phyloP scores from a whole-genome alignment of 2,797 vertebrate genomes.

The Tamandua tetradactyla region DNA sequence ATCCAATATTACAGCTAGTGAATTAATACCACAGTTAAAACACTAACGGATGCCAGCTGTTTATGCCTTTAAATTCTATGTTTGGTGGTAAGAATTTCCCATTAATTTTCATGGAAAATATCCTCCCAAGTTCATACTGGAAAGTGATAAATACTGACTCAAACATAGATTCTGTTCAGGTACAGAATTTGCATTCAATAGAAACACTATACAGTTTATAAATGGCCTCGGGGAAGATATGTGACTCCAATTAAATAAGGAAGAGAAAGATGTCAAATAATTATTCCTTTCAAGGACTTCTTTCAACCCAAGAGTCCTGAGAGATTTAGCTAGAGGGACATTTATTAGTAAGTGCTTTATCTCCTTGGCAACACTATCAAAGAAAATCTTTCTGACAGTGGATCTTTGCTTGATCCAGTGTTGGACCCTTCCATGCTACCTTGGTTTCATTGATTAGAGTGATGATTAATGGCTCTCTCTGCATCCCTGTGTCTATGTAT shows the following conservation, averaged over 20 bases:
- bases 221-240: constrained; percentile 47
- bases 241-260: constrained; percentile 65
- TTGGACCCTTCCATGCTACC: background rate
- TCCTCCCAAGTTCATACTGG: background rate
- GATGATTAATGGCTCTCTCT: background rate
- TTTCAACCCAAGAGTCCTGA: constrained; percentile 14
- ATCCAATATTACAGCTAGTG: background rate
- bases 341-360: constrained; percentile 47
- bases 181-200: background rate
- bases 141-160: background rate
- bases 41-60: background rate
- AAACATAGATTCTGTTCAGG: background rate
- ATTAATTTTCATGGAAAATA: constrained; percentile 10
- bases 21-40: background rate
- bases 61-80: background rate
- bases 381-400: background rate
- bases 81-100: background rate
- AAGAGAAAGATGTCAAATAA: constrained; percentile 71
- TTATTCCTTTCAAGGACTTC: constrained; percentile 67
- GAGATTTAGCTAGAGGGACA: constrained; percentile 45
- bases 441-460: background rate
- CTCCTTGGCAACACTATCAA: background rate
- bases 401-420: background rate
- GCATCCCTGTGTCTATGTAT: background rate
- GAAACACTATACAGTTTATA: background rate